Evolutionary conservation across 2,888 invertebrate species (phyloP), one percentile per base, ranked within the genome.

Genomic region (Hypomecis punctinalis): DNA sequence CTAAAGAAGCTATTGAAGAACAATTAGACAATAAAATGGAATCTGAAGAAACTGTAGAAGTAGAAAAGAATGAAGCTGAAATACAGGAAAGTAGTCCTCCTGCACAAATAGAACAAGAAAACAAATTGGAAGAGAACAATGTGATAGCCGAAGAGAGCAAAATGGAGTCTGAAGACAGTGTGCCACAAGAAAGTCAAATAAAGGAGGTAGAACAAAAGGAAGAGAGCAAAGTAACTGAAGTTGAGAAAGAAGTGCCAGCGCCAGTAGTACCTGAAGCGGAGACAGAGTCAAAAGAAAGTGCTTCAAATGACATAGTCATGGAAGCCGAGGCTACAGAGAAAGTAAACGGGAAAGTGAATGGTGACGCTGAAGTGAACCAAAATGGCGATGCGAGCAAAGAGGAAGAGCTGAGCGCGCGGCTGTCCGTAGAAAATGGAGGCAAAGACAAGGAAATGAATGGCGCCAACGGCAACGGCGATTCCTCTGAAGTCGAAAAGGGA

Each of bases 271-370:
- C 54, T 37, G 61, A 52, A 57, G 7, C 40, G 46, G 54, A 56
- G 13, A 37, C 48, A 40, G 71, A 68, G 52, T 40, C 57, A 13
- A 79, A 74, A 68, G 76, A 73, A 11, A 65, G 54, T 6, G 68
- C 64, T 33, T n/a, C 71, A 57, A 78, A 77, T 54, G 74, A 78
- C 23, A 71, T 58, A 7, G 78, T 78, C 68, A 63, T 67, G 11
- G 83, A 80, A 39, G 75, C 60, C 49, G 84, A 83, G 45, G 66
- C 72, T 11, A 78, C 78, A 67, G 86, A 88, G 66, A 70, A 80
- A 73, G 71, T 91, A 1, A 93, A 93, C 63, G 91, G 91, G 1
- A 88, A 90, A 70, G 63, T 84, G 3, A 90, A 91, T 53, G 88
- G 91, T 6, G 82, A 86, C 48, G 61, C 80, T 2, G 77, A 79